Evolutionary conservation across 1,140 invertebrate genomes (phyloP).

Genomic region (Drosophila dunni): DNA sequence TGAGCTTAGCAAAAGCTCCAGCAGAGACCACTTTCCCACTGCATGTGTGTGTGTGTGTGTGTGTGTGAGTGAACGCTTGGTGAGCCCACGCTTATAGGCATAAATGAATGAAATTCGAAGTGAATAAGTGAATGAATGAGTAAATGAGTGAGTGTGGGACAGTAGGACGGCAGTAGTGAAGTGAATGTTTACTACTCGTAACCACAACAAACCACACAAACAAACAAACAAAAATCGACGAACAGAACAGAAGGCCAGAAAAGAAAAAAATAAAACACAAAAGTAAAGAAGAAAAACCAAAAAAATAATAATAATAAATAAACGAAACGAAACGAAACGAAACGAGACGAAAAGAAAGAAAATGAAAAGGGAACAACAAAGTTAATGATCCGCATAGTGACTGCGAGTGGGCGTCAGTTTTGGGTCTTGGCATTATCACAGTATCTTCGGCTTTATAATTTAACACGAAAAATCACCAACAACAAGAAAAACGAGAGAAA

Average conservation of each 20-base stretch:
- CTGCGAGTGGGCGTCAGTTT: conserved; percentile 46
- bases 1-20: conserved; percentile 5
- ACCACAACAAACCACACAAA: conserved; percentile 18
- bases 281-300: neutral
- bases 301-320: neutral
- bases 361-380: conserved; percentile 59
- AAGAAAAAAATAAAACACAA: neutral
- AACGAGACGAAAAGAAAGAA: too few relatives aligned
- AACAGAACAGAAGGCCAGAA: neutral
- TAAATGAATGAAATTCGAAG: conserved; percentile 23
- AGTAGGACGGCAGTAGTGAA: conserved; percentile 30
- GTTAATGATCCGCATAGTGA: conserved; percentile 65
- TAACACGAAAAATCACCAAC: conserved; percentile 57
- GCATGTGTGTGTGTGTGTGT: conserved; percentile 2
- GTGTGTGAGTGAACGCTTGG: conserved; percentile 13
- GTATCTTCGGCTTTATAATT: conserved; percentile 50
- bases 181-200: conserved; percentile 46
- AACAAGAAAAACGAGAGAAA: conserved; percentile 29
- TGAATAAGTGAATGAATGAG: conserved; percentile 24
- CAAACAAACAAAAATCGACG: conserved; percentile 9
- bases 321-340: too few relatives aligned
- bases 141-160: conserved; percentile 31
- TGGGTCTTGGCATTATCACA: conserved; percentile 36
- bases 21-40: neutral
- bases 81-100: conserved; percentile 15